Evolutionary conservation across 2,888 invertebrate genomes (phyloP).

Genomic region (Seira musarum): DNA sequence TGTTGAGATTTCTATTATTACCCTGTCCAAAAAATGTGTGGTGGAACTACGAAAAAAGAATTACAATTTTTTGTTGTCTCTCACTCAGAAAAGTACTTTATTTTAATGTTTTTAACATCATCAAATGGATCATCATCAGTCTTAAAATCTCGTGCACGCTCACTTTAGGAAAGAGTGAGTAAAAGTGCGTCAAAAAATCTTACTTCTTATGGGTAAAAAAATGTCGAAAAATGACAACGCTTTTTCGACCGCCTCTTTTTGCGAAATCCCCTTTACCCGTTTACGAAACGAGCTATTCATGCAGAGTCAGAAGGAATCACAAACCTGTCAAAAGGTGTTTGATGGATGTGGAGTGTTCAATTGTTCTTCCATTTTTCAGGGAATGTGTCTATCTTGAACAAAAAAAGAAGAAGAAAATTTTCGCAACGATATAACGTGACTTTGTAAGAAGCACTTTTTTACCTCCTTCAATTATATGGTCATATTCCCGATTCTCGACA

Average conservation of each 20-base stretch:
- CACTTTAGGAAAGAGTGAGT: background rate
- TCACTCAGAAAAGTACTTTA: constrained; percentile 19
- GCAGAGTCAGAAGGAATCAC: background rate
- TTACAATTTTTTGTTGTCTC: background rate
- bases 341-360: background rate
- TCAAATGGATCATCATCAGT: constrained; percentile 4
- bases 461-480: too few species aligned
- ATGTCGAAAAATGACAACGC: constrained; percentile 12
- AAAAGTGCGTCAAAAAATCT: constrained; percentile 14
- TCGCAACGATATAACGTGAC: too few species aligned
- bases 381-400: too few species aligned
- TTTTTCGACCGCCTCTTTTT: constrained; percentile 2
- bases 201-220: background rate
- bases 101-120: constrained; percentile 23
- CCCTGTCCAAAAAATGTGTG: background rate
- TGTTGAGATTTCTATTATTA: constrained; percentile 27
- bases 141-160: background rate
- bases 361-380: background rate
- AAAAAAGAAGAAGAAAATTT: too few species aligned
- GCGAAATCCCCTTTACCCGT: background rate
- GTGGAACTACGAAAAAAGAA: background rate
- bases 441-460: too few species aligned
- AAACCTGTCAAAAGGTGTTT: background rate
- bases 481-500: background rate
- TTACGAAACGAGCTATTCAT: background rate